Evolutionary conservation across 2,888 invertebrate genomes (phyloP).

Genomic region (Dynastes hyllus): DNA sequence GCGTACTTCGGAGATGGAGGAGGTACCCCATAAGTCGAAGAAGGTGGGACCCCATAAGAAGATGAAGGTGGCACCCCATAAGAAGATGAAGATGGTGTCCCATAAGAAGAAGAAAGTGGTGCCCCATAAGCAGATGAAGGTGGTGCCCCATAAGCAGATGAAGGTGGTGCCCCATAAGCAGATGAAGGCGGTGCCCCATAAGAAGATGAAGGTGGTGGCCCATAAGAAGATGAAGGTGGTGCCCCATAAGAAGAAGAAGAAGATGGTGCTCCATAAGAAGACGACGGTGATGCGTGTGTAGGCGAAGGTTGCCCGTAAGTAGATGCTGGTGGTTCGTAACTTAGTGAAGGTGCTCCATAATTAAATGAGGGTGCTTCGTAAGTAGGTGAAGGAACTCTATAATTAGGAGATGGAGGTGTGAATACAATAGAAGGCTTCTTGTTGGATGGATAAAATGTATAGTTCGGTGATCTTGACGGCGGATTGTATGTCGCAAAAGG

Average conservation of each 20-base stretch:
- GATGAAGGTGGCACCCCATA: slow-evolving; percentile 49
- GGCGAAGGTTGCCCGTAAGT: slow-evolving; percentile 52
- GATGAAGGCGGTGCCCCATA: slow-evolving; percentile 51
- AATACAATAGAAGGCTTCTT: neutral
- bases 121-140: slow-evolving; percentile 47
- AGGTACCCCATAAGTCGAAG: neutral
- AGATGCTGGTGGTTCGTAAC: slow-evolving; percentile 51
- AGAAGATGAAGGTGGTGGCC: slow-evolving; percentile 46
- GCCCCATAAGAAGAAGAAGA: slow-evolving; percentile 51
- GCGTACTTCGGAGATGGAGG: too few relatives aligned
- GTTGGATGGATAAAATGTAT: neutral
- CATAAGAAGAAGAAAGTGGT: slow-evolving; percentile 52
- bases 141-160: slow-evolving; percentile 50
- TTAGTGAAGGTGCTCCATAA: slow-evolving; percentile 51
- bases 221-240: slow-evolving; percentile 46
- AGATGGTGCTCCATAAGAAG: slow-evolving; percentile 57
- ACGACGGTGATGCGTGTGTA: slow-evolving; percentile 45
- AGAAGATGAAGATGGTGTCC: slow-evolving; percentile 51
- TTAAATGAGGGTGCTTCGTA: slow-evolving; percentile 36
- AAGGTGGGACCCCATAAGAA: slow-evolving; percentile 49
- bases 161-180: slow-evolving; percentile 50
- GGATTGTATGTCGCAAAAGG: neutral
- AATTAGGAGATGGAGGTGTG: slow-evolving; percentile 28
- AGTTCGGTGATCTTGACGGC: neutral
- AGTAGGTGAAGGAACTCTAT: slow-evolving; percentile 55